Conservation (phyloP, 2,113 vertebrate species). For the mouse (Mus musculus) region DNA sequence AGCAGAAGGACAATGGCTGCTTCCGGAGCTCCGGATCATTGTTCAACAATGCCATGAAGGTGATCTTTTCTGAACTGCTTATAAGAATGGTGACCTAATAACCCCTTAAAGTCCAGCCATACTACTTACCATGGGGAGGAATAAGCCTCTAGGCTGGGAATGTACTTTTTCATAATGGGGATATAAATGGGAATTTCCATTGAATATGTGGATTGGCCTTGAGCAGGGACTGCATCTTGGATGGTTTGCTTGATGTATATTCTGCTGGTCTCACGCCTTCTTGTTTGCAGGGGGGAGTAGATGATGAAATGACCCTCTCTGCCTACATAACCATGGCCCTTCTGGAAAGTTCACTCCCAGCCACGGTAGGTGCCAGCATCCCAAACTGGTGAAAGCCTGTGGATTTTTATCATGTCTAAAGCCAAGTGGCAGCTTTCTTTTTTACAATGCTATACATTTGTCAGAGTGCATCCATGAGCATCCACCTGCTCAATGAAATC, state of each 20-base stretch:
- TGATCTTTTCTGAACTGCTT: constrained; percentile 37
- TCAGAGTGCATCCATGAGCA: neutral
- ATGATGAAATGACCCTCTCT: constrained; percentile 70
- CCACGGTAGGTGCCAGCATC: constrained; percentile 51
- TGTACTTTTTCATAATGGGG: too few relatives aligned
- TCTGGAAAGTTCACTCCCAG: constrained; percentile 78
- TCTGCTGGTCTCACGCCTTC: neutral
- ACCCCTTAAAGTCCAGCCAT: too few relatives aligned
- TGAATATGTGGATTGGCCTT: neutral
- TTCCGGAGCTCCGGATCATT: constrained; percentile 82
- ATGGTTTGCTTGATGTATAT: neutral
- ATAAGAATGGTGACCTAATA: neutral
- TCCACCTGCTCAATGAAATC: neutral
- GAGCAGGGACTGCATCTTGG: neutral
- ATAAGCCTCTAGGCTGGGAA: neutral
- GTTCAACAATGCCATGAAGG: constrained; percentile 84
- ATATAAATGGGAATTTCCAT: neutral
- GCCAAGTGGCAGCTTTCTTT: neutral
- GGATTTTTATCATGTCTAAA: neutral
- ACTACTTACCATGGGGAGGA: neutral
- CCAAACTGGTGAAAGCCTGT: neutral
- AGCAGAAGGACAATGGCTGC: constrained; percentile 84
- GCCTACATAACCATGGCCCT: constrained; percentile 80
- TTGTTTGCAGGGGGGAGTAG: constrained; percentile 77
- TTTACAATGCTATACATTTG: neutral